Base-by-base conservation (phyloP, 92 coral and sea anemone species). In the Parazoanthus darwini region DNA sequence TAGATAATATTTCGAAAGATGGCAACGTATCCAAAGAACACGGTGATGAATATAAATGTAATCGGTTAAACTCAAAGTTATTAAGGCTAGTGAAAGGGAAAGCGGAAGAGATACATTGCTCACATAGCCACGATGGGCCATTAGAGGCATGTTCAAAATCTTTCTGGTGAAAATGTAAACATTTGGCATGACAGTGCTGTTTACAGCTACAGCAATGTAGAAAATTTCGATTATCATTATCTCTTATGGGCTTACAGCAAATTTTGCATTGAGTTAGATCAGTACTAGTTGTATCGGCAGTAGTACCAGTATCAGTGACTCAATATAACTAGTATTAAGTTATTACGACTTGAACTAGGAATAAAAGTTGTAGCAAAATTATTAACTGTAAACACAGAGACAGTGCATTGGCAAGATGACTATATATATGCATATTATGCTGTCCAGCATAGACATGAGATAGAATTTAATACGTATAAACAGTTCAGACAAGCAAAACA, bases 1-100 rank as follows among this genome's bases (percentile, higher is more conserved):
- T 88, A 29, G 65, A 87, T 68, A 79, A 79, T 3, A 79, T 79
- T 79, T 79, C 86, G 63, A 88, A 80, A 22, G 90, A 76, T 88
- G 90, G 4, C 42, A 2, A 39, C 42, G 90, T n/a, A 88, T 68
- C 29, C 90, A 7, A 88, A 79, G 43, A 79, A 29, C 33, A 29
- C 33, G 33, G 44, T 80, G 86, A 42, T 25, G 22, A 11, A 58
- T 13, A 33, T 37, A 88, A 67, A n/a, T 59, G 8, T 18, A 88
- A 26, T 18, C 82, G 51, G 23, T 63, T 33, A 23, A 88, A 80
- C 80, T 88, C 90, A 88, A 79, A 88, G n/a, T 87, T 50, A 58
- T 78, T 87, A 22, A 87, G 56, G 8, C 77, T 29, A 48, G 36
- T 29, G 23, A 46, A 77, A 26, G 89, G 85, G 29, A 85, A 85